Percentiles rank a stretch among this genome's conserved stretches.
These are phyloP conservation scores for Lynx canadensis DNA, from an alignment of 2,113 vertebrate genomes.

Conservation along the genomic window DNA sequence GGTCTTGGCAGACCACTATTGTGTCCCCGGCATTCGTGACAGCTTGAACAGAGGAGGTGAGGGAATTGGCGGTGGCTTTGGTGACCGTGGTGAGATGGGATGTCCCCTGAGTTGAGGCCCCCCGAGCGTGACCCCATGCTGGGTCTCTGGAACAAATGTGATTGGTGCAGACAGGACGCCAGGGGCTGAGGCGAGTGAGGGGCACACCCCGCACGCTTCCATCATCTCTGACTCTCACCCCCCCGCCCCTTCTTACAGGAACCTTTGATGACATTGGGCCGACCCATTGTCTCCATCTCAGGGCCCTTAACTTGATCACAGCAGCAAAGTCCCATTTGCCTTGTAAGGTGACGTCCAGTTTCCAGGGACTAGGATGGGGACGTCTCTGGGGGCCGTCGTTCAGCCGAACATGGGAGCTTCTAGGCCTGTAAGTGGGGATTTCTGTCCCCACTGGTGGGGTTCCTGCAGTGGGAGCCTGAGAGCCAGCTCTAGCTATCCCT, in stretches of 20 bases:
- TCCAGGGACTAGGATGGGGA: neutral
- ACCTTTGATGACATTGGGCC: too few relatives aligned
- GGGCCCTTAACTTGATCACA: neutral
- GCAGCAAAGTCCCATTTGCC: neutral
- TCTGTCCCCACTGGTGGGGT: neutral
- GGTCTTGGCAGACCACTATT: neutral
- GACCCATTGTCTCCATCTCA: neutral
- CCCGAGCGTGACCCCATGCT: neutral
- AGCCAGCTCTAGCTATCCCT: neutral
- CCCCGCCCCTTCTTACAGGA: neutral
- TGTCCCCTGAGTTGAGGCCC: neutral
- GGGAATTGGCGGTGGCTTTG: neutral
- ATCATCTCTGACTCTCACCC: neutral
- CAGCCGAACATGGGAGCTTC: neutral
- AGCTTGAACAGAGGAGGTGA: neutral
- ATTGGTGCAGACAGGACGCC: neutral
- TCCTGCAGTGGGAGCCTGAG: too few relatives aligned
- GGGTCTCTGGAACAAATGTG: neutral
- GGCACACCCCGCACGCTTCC: fast-evolving
- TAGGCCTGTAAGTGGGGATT: fast-evolving
- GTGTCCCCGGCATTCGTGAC: neutral
- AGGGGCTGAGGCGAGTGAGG: neutral
- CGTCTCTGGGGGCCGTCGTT: neutral
- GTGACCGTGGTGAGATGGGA: neutral
- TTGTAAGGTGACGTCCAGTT: neutral